Percentiles rank a stretch among this genome's conserved stretches.
phyloP scores from a whole-genome alignment of 1,140 invertebrate species.

The Hesperophylax magnus region DNA sequence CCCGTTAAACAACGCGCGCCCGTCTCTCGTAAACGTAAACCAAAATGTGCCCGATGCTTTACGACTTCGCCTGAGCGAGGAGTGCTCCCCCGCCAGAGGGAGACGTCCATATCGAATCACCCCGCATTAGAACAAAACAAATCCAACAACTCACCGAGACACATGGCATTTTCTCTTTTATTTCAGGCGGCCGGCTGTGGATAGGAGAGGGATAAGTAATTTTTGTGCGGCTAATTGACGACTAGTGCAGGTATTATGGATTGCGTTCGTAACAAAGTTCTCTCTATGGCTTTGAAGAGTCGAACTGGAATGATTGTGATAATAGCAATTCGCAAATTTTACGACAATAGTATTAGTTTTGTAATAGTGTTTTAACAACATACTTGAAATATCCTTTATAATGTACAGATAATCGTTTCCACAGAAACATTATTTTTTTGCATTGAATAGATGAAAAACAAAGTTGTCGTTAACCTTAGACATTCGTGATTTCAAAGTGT shows the following conservation, averaged over 20 bases:
- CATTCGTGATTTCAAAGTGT: no score
- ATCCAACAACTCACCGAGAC: conserved; percentile 12
- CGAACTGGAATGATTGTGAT: conserved; percentile 11
- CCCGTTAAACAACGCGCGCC: conserved; percentile 59
- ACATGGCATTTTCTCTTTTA: conserved; percentile 52
- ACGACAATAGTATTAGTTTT: no score
- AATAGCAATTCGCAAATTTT: not conserved
- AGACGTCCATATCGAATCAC: conserved; percentile 41
- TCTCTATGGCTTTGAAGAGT: not conserved
- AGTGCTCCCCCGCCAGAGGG: conserved; percentile 63
- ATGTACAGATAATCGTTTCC: no score
- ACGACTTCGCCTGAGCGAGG: conserved; percentile 63
- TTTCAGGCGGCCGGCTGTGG: conserved; percentile 59
- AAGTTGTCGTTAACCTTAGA: no score
- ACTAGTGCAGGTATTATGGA: not conserved
- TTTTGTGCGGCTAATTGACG: conserved; percentile 33
- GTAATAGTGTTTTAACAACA: no score
- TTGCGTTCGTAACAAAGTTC: not conserved
- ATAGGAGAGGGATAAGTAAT: conserved; percentile 68
- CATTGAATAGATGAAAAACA: no score
- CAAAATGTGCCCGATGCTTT: conserved; percentile 71
- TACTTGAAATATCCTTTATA: no score
- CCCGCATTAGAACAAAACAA: not conserved
- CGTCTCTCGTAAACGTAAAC: conserved; percentile 61
- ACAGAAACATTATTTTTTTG: no score